phyloP scores from a whole-genome alignment of 1,140 invertebrate genomes.

The Euschistus heros region DNA sequence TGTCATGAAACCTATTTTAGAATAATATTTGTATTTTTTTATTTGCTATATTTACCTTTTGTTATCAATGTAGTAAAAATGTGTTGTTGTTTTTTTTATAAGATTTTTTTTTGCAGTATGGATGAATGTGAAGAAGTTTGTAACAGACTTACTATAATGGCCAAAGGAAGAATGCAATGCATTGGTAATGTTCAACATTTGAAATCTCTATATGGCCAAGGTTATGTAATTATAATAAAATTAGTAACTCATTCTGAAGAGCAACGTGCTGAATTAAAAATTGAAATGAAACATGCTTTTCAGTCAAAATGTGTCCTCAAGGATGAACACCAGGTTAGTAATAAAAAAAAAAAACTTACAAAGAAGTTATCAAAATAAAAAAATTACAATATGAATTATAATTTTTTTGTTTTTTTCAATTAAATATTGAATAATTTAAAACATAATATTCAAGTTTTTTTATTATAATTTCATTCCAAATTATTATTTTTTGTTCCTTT shows the following conservation, averaged over 20 bases:
- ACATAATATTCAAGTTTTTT: no score
- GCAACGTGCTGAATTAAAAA: not conserved
- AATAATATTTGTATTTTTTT: no score
- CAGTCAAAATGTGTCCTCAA: not conserved
- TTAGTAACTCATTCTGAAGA: conserved; percentile 7
- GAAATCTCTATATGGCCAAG: conserved; percentile 38
- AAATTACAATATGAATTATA: no score
- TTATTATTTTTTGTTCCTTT: no score
- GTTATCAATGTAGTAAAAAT: no score
- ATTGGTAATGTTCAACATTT: conserved; percentile 39
- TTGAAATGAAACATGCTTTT: not conserved
- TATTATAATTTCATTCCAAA: no score
- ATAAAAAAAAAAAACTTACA: no score
- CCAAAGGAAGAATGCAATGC: conserved; percentile 54
- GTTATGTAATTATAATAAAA: conserved; percentile 40
- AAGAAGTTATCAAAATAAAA: no score
- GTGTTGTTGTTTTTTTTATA: not conserved
- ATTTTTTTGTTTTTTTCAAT: no score
- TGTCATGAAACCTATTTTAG: no score
- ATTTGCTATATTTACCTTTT: no score
- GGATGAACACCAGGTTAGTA: conserved; percentile 5
- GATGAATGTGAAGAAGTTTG: conserved; percentile 69
- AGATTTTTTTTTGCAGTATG: conserved; percentile 23
- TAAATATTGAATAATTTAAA: no score
- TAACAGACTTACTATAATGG: conserved; percentile 71